A percentile compares a stretch with the other conserved stretches of the same genome.
phyloP scores from a whole-genome alignment of 2,113 vertebrate genomes.

The Lepisosteus oculatus region DNA sequence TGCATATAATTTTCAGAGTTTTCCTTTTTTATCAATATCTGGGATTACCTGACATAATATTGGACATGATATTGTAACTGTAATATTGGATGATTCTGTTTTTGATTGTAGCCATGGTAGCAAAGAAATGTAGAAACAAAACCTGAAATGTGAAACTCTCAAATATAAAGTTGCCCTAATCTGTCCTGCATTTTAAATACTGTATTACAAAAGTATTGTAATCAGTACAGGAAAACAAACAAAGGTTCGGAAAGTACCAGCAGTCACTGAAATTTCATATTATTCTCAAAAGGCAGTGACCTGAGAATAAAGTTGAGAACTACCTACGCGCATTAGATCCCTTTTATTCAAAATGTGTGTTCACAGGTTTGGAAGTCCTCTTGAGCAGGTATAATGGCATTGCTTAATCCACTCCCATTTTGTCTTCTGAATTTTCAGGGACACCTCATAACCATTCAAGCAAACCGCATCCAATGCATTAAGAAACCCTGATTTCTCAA shows the following conservation, averaged over 20 bases:
- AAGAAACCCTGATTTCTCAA: too few relatives aligned
- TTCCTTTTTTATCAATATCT: slow-evolving; percentile 1
- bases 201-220: too few relatives aligned
- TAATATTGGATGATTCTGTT: too few relatives aligned
- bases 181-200: too few relatives aligned
- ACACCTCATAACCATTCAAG: not conserved
- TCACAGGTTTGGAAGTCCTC: not conserved
- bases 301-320: not conserved
- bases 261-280: not conserved
- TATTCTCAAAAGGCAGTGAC: not conserved
- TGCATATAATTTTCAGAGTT: not conserved
- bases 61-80: too few relatives aligned
- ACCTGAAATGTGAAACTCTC: too few relatives aligned
- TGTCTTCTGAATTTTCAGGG: not conserved
- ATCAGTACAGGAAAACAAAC: not conserved
- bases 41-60: not conserved
- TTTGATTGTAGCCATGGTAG: too few relatives aligned
- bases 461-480: not conserved
- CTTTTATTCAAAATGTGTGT: not conserved
- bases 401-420: not conserved
- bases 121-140: too few relatives aligned
- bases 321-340: not conserved
- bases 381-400: not conserved
- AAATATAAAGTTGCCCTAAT: too few relatives aligned
- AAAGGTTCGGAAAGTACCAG: not conserved